Conservation (phyloP, 2,888 invertebrate species). For the Phengaris alcon region DNA sequence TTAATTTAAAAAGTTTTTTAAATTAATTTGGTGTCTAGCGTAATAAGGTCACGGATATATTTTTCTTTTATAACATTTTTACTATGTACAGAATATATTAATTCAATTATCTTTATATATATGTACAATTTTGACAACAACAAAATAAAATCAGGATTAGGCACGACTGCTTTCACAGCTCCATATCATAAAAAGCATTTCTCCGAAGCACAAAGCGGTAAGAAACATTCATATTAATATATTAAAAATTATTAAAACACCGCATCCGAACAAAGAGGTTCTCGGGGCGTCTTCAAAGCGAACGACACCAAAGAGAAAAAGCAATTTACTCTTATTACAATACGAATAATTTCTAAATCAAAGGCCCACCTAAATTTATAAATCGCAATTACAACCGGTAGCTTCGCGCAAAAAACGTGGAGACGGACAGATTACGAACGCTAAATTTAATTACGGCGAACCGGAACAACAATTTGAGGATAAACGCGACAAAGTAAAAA, state of each 20-base stretch:
- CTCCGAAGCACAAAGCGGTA: background rate
- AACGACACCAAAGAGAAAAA: conserved; percentile 48
- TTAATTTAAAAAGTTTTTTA: no score
- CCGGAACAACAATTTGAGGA: conserved; percentile 78
- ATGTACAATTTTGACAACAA: background rate
- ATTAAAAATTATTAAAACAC: conserved; percentile 34
- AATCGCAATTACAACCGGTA: conserved; percentile 73
- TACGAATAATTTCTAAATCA: conserved; percentile 62
- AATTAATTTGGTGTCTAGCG: no score
- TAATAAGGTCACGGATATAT: no score
- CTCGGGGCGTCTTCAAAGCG: conserved; percentile 39
- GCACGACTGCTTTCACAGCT: background rate
- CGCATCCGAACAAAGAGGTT: conserved; percentile 31
- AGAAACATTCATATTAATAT: conserved; percentile 18
- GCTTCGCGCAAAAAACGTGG: conserved; percentile 56
- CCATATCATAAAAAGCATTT: background rate
- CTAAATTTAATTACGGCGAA: conserved; percentile 78
- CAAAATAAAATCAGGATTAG: background rate
- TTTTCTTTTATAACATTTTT: no score
- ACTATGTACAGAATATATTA: background rate
- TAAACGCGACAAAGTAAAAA: conserved; percentile 79
- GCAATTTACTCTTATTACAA: conserved; percentile 58
- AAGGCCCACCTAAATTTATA: conserved; percentile 70
- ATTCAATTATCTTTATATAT: background rate
- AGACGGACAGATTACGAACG: conserved; percentile 73